Percentiles rank a stretch among this genome's conserved stretches.
These are phyloP conservation scores for Lineus longissimus DNA, from an alignment of 1,140 invertebrate genomes.

Conservation along the genomic window DNA sequence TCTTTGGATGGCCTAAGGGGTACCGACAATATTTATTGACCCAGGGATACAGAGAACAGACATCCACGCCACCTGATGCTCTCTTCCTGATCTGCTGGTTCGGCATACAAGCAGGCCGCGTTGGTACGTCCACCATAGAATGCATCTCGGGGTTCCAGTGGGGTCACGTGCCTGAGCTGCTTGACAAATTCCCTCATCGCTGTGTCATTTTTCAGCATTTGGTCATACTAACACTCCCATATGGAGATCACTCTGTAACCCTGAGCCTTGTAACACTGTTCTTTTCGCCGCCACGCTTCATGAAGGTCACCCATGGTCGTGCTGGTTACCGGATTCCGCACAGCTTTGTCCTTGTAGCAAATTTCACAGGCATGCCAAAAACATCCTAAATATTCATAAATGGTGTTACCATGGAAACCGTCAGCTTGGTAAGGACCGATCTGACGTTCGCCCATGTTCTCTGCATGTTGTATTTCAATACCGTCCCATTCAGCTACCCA, in stretches of 20 bases:
- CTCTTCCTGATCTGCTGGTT: slow-evolving; percentile 30
- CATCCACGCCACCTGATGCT: slow-evolving; percentile 47
- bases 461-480: slow-evolving; percentile 16
- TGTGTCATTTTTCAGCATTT: slow-evolving; percentile 11
- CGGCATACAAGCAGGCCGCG: slow-evolving; percentile 33
- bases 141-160: slow-evolving; percentile 28
- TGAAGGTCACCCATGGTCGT: slow-evolving; percentile 19
- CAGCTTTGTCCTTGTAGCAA: slow-evolving; percentile 20
- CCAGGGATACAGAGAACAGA: slow-evolving; percentile 42
- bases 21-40: slow-evolving; percentile 27
- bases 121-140: slow-evolving; percentile 48
- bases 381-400: slow-evolving; percentile 28
- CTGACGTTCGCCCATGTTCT: slow-evolving; percentile 18
- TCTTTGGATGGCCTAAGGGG: slow-evolving; percentile 46
- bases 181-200: slow-evolving; percentile 9
- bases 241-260: slow-evolving; percentile 19
- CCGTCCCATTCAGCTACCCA: slow-evolving; percentile 9
- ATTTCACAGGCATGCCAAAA: slow-evolving; percentile 26
- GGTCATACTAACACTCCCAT: slow-evolving; percentile 26
- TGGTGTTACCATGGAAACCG: slow-evolving; percentile 18
- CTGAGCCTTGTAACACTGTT: slow-evolving; percentile 5
- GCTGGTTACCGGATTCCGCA: slow-evolving; percentile 12
- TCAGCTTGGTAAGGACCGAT: slow-evolving; percentile 16
- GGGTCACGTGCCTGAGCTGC: slow-evolving; percentile 12
- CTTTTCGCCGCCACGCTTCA: slow-evolving; percentile 14